Evolutionary conservation across 2,113 vertebrate genomes (phyloP).

Genomic region (Paratilapia polleni): DNA sequence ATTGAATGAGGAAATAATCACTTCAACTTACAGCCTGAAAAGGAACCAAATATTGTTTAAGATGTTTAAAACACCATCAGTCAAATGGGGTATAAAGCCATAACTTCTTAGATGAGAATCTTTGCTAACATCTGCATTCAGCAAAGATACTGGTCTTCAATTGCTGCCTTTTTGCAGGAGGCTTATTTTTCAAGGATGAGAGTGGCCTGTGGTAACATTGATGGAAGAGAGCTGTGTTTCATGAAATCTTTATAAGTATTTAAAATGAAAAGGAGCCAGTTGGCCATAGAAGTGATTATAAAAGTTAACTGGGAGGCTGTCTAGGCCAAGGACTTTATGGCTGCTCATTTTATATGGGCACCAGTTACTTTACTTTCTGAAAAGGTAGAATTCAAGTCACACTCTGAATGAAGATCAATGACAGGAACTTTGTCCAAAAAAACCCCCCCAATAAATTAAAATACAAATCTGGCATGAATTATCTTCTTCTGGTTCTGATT

Average conservation of each 20-base stretch:
- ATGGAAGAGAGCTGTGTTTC: background rate
- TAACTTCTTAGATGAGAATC: background rate
- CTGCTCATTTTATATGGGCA: background rate
- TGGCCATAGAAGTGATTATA: background rate
- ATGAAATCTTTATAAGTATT: background rate
- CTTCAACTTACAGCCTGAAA: background rate
- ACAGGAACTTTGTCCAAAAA: no score
- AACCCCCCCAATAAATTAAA: no score
- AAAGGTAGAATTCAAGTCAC: background rate
- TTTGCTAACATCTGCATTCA: background rate
- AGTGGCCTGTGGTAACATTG: background rate
- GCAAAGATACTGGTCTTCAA: background rate
- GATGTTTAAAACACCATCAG: no score
- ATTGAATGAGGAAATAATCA: background rate
- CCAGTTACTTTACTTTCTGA: background rate
- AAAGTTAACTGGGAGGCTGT: background rate
- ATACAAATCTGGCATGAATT: no score
- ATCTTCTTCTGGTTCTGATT: background rate
- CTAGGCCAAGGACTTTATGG: background rate
- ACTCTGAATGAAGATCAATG: background rate
- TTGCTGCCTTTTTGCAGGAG: background rate
- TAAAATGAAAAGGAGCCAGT: background rate
- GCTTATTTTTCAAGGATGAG: background rate
- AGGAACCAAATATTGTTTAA: background rate
- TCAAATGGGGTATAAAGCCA: background rate